Evolutionary conservation across 1,140 invertebrate genomes (phyloP).

Genomic region (Archegozetes longisetosus): DNA sequence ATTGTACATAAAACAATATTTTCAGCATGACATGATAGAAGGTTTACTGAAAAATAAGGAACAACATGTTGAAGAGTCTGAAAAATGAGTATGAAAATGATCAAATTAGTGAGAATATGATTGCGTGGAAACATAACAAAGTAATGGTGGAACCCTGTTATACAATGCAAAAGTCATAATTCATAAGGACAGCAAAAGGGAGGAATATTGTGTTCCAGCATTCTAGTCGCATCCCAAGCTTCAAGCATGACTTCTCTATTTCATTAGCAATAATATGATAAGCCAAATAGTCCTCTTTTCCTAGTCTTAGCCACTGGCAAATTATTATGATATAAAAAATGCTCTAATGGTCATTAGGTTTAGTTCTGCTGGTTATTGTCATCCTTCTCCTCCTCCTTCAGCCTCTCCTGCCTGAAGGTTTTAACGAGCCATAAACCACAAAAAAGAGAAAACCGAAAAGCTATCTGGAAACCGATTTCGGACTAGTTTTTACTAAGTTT

Average conservation of each 20-base stretch:
- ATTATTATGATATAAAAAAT: neutral
- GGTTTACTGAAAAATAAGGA: too few relatives aligned
- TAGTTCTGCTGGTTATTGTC: neutral
- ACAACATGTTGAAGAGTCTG: too few relatives aligned
- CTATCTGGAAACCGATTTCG: neutral
- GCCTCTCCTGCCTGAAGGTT: neutral
- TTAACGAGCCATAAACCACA: neutral
- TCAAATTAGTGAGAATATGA: neutral
- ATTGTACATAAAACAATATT: too few relatives aligned
- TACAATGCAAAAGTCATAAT: neutral
- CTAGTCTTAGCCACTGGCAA: neutral
- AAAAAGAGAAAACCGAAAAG: neutral
- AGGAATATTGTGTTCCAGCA: neutral
- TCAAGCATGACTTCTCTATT: neutral
- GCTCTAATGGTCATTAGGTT: neutral
- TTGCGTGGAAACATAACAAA: neutral
- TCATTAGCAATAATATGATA: neutral
- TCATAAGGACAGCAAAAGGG: neutral
- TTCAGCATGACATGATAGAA: too few relatives aligned
- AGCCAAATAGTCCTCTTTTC: neutral
- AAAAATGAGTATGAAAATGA: neutral
- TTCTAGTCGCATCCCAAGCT: too few relatives aligned
- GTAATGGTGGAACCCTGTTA: neutral
- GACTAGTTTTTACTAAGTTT: neutral
- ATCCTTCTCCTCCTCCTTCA: neutral